phyloP scores from a whole-genome alignment of 2,888 invertebrate species.

The Thereva nobilitata region DNA sequence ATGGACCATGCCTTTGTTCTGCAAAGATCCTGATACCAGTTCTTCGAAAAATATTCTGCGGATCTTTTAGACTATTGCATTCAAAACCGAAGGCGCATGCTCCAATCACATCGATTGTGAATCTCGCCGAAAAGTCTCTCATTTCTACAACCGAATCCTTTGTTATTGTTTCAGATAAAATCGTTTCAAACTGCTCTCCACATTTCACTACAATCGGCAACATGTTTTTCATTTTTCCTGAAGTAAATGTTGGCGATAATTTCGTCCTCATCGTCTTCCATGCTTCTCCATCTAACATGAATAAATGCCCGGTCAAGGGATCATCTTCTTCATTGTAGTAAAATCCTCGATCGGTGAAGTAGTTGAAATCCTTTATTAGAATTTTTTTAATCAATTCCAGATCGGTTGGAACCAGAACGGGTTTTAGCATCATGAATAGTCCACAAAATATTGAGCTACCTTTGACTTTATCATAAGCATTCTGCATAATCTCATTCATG shows the following conservation, averaged over 20 bases:
- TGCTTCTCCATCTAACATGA: conserved; percentile 51
- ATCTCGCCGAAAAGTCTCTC: conserved; percentile 57
- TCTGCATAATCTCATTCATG: conserved; percentile 46
- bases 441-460: conserved; percentile 50
- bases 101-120: conserved; percentile 61
- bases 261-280: conserved; percentile 57
- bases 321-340: conserved; percentile 52
- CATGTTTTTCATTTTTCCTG: conserved; percentile 57
- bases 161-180: background rate
- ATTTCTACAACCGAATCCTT: conserved; percentile 52
- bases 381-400: conserved; percentile 47
- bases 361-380: conserved; percentile 51
- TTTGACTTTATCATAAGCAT: conserved; percentile 48
- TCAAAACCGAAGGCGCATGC: conserved; percentile 60
- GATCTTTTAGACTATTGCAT: conserved; percentile 56
- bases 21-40: conserved; percentile 46
- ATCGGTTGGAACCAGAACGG: conserved; percentile 44
- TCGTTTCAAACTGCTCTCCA: conserved; percentile 30
- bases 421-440: conserved; percentile 38
- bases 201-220: conserved; percentile 48
- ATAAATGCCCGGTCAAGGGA: conserved; percentile 53
- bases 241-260: conserved; percentile 57
- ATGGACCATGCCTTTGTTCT: conserved; percentile 7
- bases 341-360: conserved; percentile 55
- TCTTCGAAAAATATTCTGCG: conserved; percentile 52